Conservation (phyloP, 2,113 vertebrate species). For the Ptilonorhynchus violaceus region DNA sequence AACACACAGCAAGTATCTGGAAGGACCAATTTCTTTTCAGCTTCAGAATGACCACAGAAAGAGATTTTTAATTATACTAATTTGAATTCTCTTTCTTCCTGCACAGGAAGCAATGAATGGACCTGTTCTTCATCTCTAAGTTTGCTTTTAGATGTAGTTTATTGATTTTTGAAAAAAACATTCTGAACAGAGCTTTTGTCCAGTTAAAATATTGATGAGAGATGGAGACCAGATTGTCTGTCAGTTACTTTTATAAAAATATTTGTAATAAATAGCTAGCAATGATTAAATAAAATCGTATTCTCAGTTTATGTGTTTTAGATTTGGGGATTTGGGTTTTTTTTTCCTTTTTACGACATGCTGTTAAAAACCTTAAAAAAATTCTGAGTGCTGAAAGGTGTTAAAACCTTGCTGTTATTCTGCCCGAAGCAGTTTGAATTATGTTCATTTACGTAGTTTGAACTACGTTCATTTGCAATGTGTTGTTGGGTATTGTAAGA, state of each 20-base stretch:
- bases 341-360: rapidly evolving
- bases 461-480: neutral
- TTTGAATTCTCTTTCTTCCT: neutral
- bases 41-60: neutral
- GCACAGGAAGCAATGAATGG: neutral
- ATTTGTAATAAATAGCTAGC: neutral
- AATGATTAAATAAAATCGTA: neutral
- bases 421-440: neutral
- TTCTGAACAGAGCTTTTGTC: neutral
- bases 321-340: rapidly evolving
- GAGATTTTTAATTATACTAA: neutral
- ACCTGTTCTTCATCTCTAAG: neutral
- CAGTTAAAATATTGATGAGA: neutral
- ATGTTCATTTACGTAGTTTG: neutral
- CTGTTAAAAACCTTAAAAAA: neutral
- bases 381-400: neutral
- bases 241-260: neutral
- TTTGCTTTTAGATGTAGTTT: neutral
- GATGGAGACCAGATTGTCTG: neutral
- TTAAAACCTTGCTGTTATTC: neutral
- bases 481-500: neutral
- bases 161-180: neutral
- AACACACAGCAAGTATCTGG: neutral
- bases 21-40: neutral
- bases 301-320: neutral